Evolutionary conservation across 2,888 invertebrate genomes (phyloP), one percentile per base, ranked within the genome.

Genomic region (Carcina quercana): DNA sequence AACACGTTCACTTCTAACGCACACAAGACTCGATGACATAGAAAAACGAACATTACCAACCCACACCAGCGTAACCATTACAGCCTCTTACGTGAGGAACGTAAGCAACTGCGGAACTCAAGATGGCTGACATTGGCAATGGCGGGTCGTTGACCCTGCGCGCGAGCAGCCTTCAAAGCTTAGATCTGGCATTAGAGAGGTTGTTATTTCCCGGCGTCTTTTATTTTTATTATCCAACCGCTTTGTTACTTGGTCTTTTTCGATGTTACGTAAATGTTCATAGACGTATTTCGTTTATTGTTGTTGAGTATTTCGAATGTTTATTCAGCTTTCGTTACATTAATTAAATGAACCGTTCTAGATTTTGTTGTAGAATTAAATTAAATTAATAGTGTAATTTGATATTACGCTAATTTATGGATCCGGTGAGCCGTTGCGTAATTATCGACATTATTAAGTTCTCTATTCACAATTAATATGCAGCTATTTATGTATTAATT

Each of bases 121-220:
- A 82, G 75, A 80, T 82, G 82, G 82, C 83, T 83, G 83, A 82
- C 83, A 83, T 83, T 83, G 83, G 83, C 83, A 83, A 79, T 83
- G 83, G 79, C 45, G 52, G 74, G 72, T 79, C 80, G 51, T 62
- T 69, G 79, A 80, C 65, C 80, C 65, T 49, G 55, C 71, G 66
- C 67, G 69, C 67, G 68, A 63, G 72, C 71, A 82, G 75, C 83
- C 82, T 82, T 82, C 82, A 72, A 70, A 76, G 79, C 80, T 79
- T 78, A 79, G 72, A 71, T 72, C 76, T 73, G 62, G 74, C 74
- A 73, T 79, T 82, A 80, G 80, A 82, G 76, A 69, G 76, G 80
- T 70, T 70, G 64, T 64, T 60, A 59, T 55, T 51, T 49, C 56
- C 41, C 37, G 43, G 47, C 40, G 14, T 27, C 15, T 60, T 62